Base-by-base conservation (phyloP, 2,888 invertebrate genomes). In the Pandemis cinnamomeana region DNA sequence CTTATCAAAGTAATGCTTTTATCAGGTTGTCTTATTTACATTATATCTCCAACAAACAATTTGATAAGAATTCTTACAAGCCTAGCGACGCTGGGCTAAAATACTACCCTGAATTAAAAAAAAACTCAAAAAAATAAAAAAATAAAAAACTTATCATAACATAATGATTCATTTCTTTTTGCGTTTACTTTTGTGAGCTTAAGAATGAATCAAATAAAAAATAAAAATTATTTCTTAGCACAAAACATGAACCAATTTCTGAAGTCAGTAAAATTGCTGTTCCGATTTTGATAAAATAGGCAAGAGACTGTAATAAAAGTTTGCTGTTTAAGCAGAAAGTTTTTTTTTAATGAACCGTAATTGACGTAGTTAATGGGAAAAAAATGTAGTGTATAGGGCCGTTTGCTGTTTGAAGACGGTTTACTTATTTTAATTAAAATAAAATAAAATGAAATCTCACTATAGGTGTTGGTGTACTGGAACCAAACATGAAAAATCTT, bases 401-500 rank as follows among this genome's bases (percentile, higher is more conserved):
- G 1, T 36, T 36, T 36, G 4, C 27, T 36, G 27, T 36, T 36
- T 36, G 27, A 36, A 36, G 27, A 36, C 27, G 27, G 27, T 36
- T 36, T 36, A 36, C 4, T 36, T 36, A 36, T 2, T 36, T 36
- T 36, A 36, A 36, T 36, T 36, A 36, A 63, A 60, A 76, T 72
- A 78, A 77, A 71, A 79, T 75, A 76, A 72, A 79, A 79, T 27
- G 11, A 4, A 53, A 76, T 80, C 95, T 95, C 94, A 97, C 97
- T 95, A 97, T 83, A 79, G 97, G 97, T 67, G 97, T 97, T 20
- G 98, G 96, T 75, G 95, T 92, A 75, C 95, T 95, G 53, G 96
- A 95, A 69, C 97, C 97, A 90, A 98, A 97, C 90, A 97, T 93
- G 87, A 98, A 98, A 80, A 98, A 88, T 81, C 96, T 95, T 92